Conservation (phyloP, 1,140 invertebrate genomes). For the Papilio xuthus region DNA sequence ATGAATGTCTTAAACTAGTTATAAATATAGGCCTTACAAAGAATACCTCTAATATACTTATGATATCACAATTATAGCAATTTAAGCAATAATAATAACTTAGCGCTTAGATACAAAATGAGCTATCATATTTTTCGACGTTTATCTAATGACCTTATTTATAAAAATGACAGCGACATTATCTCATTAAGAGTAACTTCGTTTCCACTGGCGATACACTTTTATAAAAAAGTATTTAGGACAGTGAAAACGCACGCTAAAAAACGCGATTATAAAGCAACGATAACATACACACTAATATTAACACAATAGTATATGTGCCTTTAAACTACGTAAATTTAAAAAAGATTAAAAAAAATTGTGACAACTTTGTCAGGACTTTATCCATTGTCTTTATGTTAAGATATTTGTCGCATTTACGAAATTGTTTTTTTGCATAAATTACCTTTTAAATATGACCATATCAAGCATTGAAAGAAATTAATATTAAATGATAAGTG, state of each 20-base stretch:
- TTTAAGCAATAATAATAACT: no score
- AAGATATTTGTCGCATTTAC: no score
- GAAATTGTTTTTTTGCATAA: no score
- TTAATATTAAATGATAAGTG: no score
- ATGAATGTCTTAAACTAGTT: not conserved
- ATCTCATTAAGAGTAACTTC: not conserved
- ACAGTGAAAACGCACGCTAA: not conserved
- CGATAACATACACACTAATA: not conserved
- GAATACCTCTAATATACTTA: conserved; percentile 22
- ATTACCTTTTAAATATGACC: no score
- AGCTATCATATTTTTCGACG: conserved; percentile 17
- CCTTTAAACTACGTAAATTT: not conserved
- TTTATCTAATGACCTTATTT: not conserved
- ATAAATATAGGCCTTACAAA: conserved; percentile 11
- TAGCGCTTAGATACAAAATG: conserved; percentile 3
- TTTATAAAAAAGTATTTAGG: not conserved
- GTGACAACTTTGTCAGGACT: no score
- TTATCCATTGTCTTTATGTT: no score
- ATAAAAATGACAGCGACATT: not conserved
- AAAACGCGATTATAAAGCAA: not conserved
- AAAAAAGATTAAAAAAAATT: not conserved
- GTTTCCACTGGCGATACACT: not conserved
- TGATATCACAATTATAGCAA: not conserved
- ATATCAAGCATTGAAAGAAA: no score
- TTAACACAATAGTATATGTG: not conserved